Evolutionary conservation across 2,888 invertebrate genomes (phyloP).

Genomic region (Nudaria mundana): DNA sequence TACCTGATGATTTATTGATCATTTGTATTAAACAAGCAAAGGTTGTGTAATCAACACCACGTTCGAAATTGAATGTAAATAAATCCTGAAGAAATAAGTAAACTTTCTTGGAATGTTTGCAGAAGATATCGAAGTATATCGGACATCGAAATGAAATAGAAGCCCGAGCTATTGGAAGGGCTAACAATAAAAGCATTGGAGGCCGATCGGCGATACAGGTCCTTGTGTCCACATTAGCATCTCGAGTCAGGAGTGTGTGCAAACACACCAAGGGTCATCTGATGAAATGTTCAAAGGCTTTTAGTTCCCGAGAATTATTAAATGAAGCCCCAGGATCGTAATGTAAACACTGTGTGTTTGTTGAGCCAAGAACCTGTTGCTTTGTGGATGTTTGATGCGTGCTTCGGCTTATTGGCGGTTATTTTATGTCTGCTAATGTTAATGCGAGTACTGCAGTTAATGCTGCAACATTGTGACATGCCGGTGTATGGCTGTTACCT

Average conservation of each 20-base stretch:
- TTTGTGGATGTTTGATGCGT: slow-evolving; percentile 75
- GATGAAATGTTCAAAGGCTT: slow-evolving; percentile 82
- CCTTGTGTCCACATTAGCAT: slow-evolving; percentile 81
- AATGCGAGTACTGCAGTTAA: slow-evolving; percentile 65
- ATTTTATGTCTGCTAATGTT: slow-evolving; percentile 77
- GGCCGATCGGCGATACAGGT: slow-evolving; percentile 78
- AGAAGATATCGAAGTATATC: slow-evolving; percentile 61
- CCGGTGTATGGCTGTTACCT: slow-evolving; percentile 17
- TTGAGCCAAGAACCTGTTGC: slow-evolving; percentile 76
- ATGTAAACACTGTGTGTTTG: slow-evolving; percentile 77
- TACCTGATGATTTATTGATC: no score
- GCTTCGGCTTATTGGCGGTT: slow-evolving; percentile 77
- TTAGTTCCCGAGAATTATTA: slow-evolving; percentile 82
- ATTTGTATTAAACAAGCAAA: slow-evolving; percentile 2
- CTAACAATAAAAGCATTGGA: slow-evolving; percentile 74
- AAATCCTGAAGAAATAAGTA: slow-evolving; percentile 20
- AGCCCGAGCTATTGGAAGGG: slow-evolving; percentile 62
- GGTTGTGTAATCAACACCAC: slow-evolving; percentile 5
- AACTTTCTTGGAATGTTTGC: slow-evolving; percentile 49
- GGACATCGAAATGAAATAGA: slow-evolving; percentile 66
- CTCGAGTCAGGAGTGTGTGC: slow-evolving; percentile 78
- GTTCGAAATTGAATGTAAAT: slow-evolving; percentile 14
- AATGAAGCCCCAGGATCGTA: slow-evolving; percentile 80
- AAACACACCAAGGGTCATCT: slow-evolving; percentile 80
- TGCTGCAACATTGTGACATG: slow-evolving; percentile 67